Percentiles rank a stretch among this genome's conserved stretches.
phyloP scores from a whole-genome alignment of 1,140 invertebrate species.

The Drosophila rhopaloa region DNA sequence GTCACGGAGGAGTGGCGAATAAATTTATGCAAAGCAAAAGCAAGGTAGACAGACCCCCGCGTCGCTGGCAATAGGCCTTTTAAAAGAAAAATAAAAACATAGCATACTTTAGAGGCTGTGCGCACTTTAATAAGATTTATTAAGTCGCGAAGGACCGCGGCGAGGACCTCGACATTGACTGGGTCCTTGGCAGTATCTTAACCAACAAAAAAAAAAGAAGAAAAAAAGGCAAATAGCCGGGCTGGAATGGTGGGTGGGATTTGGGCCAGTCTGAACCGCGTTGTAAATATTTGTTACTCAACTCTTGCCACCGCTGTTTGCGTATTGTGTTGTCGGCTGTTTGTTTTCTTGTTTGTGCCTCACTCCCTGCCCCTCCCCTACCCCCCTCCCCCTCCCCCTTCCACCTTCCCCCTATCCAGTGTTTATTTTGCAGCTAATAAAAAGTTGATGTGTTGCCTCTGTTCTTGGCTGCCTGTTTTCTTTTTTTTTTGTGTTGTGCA shows the following conservation, averaged over 20 bases:
- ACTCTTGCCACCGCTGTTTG: slow-evolving; percentile 75
- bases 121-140: slow-evolving; percentile 81
- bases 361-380: slow-evolving; percentile 3
- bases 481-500: slow-evolving; percentile 11
- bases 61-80: slow-evolving; percentile 21
- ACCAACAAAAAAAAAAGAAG: slow-evolving; percentile 10
- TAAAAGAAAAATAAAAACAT: slow-evolving; percentile 34
- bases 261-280: slow-evolving; percentile 32
- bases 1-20: slow-evolving; percentile 22
- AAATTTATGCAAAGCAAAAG: slow-evolving; percentile 65
- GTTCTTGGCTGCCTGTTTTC: slow-evolving; percentile 16
- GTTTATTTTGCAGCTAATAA: slow-evolving; percentile 74
- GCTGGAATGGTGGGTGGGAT: neutral
- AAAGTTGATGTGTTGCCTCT: slow-evolving; percentile 69
- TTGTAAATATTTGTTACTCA: slow-evolving; percentile 80
- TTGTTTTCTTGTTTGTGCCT: slow-evolving; percentile 62
- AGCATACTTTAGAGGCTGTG: slow-evolving; percentile 67
- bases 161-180: slow-evolving; percentile 56
- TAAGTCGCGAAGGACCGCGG: slow-evolving; percentile 53
- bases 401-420: neutral
- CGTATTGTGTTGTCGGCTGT: slow-evolving; percentile 62
- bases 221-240: slow-evolving; percentile 42
- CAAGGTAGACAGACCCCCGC: slow-evolving; percentile 46
- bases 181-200: slow-evolving; percentile 60
- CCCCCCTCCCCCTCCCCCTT: too few relatives aligned